These are phyloP conservation scores for Thecocarcelia acutangulata DNA, from an alignment of 2,888 invertebrate genomes.

Conservation along the genomic window DNA sequence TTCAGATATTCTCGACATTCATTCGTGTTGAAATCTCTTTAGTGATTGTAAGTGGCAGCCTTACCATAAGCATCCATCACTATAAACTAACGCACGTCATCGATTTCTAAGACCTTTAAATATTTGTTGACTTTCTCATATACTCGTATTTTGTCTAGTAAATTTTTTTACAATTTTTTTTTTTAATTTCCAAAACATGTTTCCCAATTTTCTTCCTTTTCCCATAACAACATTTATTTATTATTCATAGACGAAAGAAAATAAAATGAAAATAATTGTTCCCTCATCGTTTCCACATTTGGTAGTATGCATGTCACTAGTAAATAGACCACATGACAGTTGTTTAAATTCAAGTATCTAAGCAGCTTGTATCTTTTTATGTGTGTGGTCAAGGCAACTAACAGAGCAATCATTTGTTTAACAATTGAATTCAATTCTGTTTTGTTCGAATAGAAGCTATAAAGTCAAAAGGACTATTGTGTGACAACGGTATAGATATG, in stretches of 20 bases:
- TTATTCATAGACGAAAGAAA: not conserved
- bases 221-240: not conserved
- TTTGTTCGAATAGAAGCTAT: conserved; percentile 19
- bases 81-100: no score
- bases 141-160: no score
- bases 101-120: no score
- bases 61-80: no score
- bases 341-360: conserved; percentile 10
- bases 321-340: conserved; percentile 14
- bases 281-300: not conserved
- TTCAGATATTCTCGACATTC: no score
- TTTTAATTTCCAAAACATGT: not conserved
- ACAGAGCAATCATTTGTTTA: conserved; percentile 51
- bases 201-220: not conserved
- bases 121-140: no score
- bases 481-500: conserved; percentile 9
- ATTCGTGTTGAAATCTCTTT: no score
- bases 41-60: no score
- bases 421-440: conserved; percentile 45
- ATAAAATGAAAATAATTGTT: not conserved
- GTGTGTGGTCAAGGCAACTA: conserved; percentile 40
- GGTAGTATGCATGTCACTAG: not conserved
- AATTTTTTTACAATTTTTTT: no score
- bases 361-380: not conserved
- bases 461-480: conserved; percentile 13